Percentiles rank a stretch among this genome's conserved stretches.
These are phyloP conservation scores for Nerophis ophidion DNA, from an alignment of 2,113 vertebrate genomes.

Conservation along the genomic window DNA sequence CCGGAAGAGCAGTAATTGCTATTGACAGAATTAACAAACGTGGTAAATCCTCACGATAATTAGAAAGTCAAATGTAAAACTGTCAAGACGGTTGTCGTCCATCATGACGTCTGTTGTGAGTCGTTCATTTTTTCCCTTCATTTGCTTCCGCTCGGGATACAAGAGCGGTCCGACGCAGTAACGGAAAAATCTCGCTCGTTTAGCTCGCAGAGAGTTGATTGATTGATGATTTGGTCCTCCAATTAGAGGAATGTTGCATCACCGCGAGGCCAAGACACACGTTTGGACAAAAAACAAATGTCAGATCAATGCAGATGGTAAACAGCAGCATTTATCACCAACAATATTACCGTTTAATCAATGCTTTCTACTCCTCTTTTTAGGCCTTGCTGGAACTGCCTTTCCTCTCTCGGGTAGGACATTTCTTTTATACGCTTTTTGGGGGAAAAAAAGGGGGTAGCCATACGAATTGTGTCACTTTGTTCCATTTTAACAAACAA, in stretches of 20 bases:
- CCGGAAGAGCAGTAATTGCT: conserved; percentile 72
- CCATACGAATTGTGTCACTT: not conserved
- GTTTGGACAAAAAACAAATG: conserved; percentile 30
- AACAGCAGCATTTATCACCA: not conserved
- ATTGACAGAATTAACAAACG: conserved; percentile 78
- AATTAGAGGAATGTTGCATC: conserved; percentile 25
- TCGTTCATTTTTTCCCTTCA: conserved; percentile 54
- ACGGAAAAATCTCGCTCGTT: conserved; percentile 9
- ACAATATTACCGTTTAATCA: not conserved
- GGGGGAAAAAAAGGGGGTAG: too few relatives aligned
- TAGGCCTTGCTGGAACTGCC: conserved; percentile 7
- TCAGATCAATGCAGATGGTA: conserved; percentile 28
- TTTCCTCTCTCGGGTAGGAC: conserved; percentile 40
- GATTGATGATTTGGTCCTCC: conserved; percentile 44
- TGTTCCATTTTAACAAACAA: not conserved
- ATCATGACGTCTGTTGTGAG: conserved; percentile 63
- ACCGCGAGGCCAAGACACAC: conserved; percentile 27
- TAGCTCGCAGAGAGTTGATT: conserved; percentile 35
- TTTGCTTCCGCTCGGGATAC: conserved; percentile 56
- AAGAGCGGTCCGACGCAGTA: not conserved
- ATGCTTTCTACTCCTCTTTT: conserved; percentile 20
- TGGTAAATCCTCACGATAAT: conserved; percentile 72
- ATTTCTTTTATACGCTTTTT: not conserved
- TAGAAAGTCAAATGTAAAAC: conserved; percentile 71
- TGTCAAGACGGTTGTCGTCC: conserved; percentile 64